A percentile compares a stretch with the other conserved stretches of the same genome.
phyloP scores from a whole-genome alignment of 2,113 vertebrate genomes.

The Suncus etruscus region DNA sequence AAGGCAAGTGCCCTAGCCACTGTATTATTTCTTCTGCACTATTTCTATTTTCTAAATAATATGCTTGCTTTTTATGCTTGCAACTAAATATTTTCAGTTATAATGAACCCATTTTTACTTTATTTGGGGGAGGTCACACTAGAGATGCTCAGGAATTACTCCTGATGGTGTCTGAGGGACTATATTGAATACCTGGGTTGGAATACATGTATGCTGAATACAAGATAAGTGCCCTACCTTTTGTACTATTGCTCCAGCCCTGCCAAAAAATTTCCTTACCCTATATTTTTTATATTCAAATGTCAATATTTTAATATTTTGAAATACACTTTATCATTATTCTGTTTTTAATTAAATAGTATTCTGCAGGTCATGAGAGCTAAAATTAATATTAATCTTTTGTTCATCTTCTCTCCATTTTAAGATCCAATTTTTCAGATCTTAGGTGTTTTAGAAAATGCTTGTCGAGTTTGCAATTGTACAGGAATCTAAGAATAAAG shows the following conservation, averaged over 20 bases:
- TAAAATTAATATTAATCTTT: neutral
- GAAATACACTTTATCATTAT: neutral
- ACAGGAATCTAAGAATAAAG: neutral
- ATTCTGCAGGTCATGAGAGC: neutral
- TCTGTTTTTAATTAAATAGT: constrained; percentile 5
- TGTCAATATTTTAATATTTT: neutral
- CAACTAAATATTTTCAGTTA: too few species aligned
- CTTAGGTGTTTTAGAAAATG: constrained; percentile 1
- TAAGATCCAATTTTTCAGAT: neutral
- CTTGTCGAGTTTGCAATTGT: neutral
- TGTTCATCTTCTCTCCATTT: neutral
- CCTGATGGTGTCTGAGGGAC: too few species aligned
- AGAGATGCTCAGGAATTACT: too few species aligned
- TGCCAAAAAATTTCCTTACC: neutral
- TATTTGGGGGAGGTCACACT: too few species aligned
- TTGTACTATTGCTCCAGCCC: neutral
- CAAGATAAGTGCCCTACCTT: neutral
- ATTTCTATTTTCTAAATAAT: too few species aligned
- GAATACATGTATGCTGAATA: too few species aligned
- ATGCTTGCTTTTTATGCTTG: too few species aligned
- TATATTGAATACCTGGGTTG: too few species aligned
- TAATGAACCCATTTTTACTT: too few species aligned
- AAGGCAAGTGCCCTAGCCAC: too few species aligned
- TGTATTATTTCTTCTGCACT: too few species aligned
- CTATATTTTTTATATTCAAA: neutral